phyloP scores from a whole-genome alignment of 1,140 invertebrate species.

The Caenorhabditis latens region DNA sequence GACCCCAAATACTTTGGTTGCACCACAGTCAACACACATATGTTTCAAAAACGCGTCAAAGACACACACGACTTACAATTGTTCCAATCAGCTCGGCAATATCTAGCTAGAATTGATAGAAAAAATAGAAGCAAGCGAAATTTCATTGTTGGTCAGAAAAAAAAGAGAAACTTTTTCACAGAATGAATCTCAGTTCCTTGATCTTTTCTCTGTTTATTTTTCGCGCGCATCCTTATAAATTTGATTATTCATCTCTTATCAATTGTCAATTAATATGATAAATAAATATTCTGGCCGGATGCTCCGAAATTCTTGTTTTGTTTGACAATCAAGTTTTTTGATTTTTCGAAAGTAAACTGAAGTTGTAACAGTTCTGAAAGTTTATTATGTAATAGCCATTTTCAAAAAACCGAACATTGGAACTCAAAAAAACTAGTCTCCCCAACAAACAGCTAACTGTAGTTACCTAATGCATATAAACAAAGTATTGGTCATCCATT shows the following conservation, averaged over 20 bases:
- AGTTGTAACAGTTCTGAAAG: too few relatives aligned
- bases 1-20: too few relatives aligned
- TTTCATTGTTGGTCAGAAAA: not conserved
- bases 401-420: too few relatives aligned
- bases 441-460: too few relatives aligned
- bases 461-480: too few relatives aligned
- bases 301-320: not conserved
- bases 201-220: not conserved
- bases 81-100: not conserved
- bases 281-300: not conserved
- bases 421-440: too few relatives aligned
- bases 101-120: not conserved
- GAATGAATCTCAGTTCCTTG: not conserved
- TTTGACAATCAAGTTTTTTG: too few relatives aligned
- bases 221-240: not conserved
- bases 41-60: too few relatives aligned
- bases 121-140: not conserved
- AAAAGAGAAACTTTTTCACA: not conserved
- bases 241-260: not conserved
- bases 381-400: too few relatives aligned
- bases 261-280: not conserved
- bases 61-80: constrained; percentile 43
- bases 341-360: too few relatives aligned
- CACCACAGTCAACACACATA: too few relatives aligned
- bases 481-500: not conserved